A percentile compares a stretch with the other conserved stretches of the same genome.
Evolutionary conservation across 2,888 invertebrate genomes (phyloP).

Genomic region (Diarsia rubi): DNA sequence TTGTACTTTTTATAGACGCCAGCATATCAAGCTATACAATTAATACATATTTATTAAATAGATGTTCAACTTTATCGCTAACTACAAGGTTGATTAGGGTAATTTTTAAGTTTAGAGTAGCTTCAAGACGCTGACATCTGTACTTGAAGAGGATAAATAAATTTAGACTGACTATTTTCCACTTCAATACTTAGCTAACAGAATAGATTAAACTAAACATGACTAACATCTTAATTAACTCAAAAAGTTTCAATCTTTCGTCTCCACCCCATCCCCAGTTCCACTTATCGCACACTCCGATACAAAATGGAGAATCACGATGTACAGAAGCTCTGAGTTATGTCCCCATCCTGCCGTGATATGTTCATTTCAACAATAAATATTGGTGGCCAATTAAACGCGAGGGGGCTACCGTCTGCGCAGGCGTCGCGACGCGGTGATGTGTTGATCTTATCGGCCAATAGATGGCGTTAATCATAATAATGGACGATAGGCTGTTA

Average conservation of each 20-base stretch:
- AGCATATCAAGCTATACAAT: too few relatives aligned
- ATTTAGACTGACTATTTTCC: not conserved
- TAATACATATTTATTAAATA: too few relatives aligned
- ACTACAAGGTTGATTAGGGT: too few relatives aligned
- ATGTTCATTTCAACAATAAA: conserved; percentile 90
- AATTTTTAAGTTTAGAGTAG: too few relatives aligned
- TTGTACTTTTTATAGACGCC: too few relatives aligned
- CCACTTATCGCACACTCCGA: conserved; percentile 87
- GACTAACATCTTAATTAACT: not conserved
- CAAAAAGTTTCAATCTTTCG: conserved; percentile 29
- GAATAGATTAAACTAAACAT: too few relatives aligned
- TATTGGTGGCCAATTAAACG: conserved; percentile 88
- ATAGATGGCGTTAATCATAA: conserved; percentile 68
- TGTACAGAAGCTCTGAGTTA: conserved; percentile 88
- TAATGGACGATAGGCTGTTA: conserved; percentile 52
- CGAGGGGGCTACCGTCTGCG: conserved; percentile 69
- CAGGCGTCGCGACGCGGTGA: conserved; percentile 59
- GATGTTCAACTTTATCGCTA: too few relatives aligned
- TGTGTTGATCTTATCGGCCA: conserved; percentile 58
- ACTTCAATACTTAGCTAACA: not conserved
- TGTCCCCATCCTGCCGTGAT: conserved; percentile 85
- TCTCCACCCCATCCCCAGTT: conserved; percentile 70
- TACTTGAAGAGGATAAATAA: not conserved
- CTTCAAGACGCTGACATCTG: too few relatives aligned
- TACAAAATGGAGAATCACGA: conserved; percentile 90